Conservation (phyloP, 2,888 invertebrate species). For the Ophion slaviceki region DNA sequence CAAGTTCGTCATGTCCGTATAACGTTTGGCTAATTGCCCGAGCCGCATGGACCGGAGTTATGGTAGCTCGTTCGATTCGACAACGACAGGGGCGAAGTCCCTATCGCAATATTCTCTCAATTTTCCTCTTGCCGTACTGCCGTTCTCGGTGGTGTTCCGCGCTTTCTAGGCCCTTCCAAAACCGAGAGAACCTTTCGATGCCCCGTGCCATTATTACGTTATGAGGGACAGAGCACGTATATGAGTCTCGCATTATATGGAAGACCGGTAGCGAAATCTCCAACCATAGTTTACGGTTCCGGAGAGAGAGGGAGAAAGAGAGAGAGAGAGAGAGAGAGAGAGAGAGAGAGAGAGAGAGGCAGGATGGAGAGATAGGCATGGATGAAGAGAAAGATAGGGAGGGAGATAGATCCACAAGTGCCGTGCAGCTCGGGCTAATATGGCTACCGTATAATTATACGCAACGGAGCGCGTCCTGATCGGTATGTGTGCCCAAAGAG, state of each 20-base stretch:
- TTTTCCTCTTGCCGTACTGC: slow-evolving; percentile 48
- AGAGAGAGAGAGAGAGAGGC: slow-evolving; percentile 70
- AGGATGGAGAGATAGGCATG: not conserved
- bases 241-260: slow-evolving; percentile 76
- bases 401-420: slow-evolving; percentile 70
- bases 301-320: slow-evolving; percentile 53
- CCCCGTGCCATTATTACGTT: slow-evolving; percentile 78
- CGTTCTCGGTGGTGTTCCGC: slow-evolving; percentile 23
- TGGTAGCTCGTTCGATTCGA: slow-evolving; percentile 76
- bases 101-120: slow-evolving; percentile 36
- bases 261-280: slow-evolving; percentile 81
- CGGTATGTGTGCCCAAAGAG: slow-evolving; percentile 62
- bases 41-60: slow-evolving; percentile 78
- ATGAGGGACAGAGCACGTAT: slow-evolving; percentile 73
- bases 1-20: slow-evolving; percentile 63
- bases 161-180: slow-evolving; percentile 66
- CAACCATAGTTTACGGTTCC: slow-evolving; percentile 81
- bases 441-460: slow-evolving; percentile 83
- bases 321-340: not conserved
- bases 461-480: slow-evolving; percentile 72
- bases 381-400: not conserved
- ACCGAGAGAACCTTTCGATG: slow-evolving; percentile 41
- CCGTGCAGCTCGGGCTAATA: slow-evolving; percentile 46
- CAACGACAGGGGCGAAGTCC: slow-evolving; percentile 34
- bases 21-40: slow-evolving; percentile 71